Base-by-base conservation (phyloP, 2,888 invertebrate genomes). In the Heliconius ismenius region DNA sequence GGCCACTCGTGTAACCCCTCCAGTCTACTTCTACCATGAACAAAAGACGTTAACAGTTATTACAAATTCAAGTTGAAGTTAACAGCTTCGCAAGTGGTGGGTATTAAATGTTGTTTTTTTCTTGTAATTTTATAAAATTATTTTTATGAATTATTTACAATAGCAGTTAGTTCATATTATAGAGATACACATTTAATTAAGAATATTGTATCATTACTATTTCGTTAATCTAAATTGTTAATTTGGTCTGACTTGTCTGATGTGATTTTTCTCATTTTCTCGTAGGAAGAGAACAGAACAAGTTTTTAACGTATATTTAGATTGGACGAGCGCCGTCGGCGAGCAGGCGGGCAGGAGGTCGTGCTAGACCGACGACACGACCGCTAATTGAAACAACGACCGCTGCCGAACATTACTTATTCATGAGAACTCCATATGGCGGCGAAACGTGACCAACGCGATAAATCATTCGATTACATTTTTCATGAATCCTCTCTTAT, bases 371-470 rank as follows among this genome's bases (percentile, higher is more conserved):
- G 89, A 88, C 89, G 91, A 92, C 92, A 91, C 88, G 89, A 91
- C 92, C 92, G 90, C 94, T 93, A 93, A 94, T 94, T 93, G 93
- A 93, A 93, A 93, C 94, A 92, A 92, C 92, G 92, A 92, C 90
- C 91, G 91, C 89, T 88, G 89, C 88, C 87, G 86, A 88, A 87
- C 91, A 93, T 93, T 91, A 93, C 89, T 93, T 93, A 94, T 94
- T 94, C 94, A 94, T 94, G 94, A 92, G 92, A 87, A 90, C 88
- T 92, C 92, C 92, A 93, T 91, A 93, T 91, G 93, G 90, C 90
- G 87, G 88, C 83, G 88, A 88, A 90, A 92, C 93, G 94, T 94
- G 94, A 92, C 91, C 89, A 85, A 89, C 86, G 88, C 91, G 87
- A 92, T 93, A 93, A 92, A 93, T 92, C 91, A 92, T 92, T 91